phyloP scores from a whole-genome alignment of 1,140 invertebrate genomes.

The Meloidogyne floridensis region DNA sequence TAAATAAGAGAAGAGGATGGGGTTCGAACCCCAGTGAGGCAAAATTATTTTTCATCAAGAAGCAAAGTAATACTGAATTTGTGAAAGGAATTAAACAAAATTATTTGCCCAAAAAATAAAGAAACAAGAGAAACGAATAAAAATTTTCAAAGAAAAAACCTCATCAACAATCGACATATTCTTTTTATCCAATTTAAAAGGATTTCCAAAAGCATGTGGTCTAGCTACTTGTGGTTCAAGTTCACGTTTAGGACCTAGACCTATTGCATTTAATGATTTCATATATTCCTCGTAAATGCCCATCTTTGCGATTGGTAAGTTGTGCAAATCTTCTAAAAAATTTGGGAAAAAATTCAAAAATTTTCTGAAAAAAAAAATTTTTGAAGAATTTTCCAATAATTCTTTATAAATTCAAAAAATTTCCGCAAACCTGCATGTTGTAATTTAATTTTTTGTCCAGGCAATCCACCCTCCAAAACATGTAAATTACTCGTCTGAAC shows the following conservation, averaged over 20 bases:
- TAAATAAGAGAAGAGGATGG: too few relatives aligned
- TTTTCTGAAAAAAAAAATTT: background rate
- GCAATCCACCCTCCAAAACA: conserved; percentile 59
- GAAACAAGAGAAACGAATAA: background rate
- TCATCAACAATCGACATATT: conserved; percentile 54
- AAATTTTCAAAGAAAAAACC: conserved; percentile 31
- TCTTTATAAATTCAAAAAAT: background rate
- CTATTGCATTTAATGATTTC: conserved; percentile 47
- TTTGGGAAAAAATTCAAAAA: conserved; percentile 15
- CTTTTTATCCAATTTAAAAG: conserved; percentile 64
- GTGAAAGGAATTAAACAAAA: background rate
- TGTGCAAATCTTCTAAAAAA: conserved; percentile 61
- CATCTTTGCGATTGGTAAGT: conserved; percentile 55
- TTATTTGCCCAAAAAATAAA: background rate
- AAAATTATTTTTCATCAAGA: too few relatives aligned
- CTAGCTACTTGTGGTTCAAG: conserved; percentile 48
- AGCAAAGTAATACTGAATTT: too few relatives aligned
- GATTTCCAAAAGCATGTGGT: conserved; percentile 63
- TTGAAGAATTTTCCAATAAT: background rate
- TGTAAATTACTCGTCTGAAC: conserved; percentile 71
- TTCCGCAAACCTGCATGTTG: conserved; percentile 75
- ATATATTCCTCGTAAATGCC: conserved; percentile 62
- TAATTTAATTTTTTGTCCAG: conserved; percentile 69
- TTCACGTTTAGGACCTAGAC: conserved; percentile 54
- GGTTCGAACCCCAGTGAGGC: too few relatives aligned